Evolutionary conservation across 1,140 invertebrate genomes (phyloP).

Genomic region (Thaumetopoea pityocampa): DNA sequence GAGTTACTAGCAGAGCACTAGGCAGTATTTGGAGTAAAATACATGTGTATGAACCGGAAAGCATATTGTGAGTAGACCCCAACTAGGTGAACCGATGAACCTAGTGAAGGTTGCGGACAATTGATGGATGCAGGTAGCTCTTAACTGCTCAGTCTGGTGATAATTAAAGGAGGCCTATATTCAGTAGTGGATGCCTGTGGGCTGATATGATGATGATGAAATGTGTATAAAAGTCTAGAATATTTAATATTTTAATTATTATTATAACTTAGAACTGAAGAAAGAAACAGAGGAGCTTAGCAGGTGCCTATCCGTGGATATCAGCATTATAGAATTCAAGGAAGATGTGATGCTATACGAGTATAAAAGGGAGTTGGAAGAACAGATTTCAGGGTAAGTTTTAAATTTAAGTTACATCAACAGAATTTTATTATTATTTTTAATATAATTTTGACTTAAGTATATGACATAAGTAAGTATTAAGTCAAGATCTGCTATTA

Average conservation of each 20-base stretch:
- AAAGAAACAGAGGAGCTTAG: constrained; percentile 62
- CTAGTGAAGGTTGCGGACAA: too few species aligned
- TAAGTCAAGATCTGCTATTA: too few species aligned
- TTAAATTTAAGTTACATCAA: constrained; percentile 2
- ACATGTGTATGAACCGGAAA: too few species aligned
- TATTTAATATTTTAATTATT: constrained; percentile 1
- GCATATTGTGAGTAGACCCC: too few species aligned
- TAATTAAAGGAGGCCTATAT: too few species aligned
- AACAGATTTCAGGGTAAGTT: constrained; percentile 56
- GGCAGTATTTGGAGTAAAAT: too few species aligned
- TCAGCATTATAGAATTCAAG: constrained; percentile 52
- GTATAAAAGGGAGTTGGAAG: constrained; percentile 57
- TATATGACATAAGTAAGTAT: neutral
- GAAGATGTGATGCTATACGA: constrained; percentile 56
- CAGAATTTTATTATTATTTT: neutral
- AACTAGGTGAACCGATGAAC: too few species aligned
- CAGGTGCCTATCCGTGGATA: constrained; percentile 54
- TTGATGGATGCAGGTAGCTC: too few species aligned
- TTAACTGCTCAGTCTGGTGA: too few species aligned
- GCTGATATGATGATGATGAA: too few species aligned
- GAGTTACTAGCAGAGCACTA: too few species aligned
- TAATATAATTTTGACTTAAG: constrained; percentile 2
- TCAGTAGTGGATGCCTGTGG: too few species aligned
- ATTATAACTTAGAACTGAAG: constrained; percentile 42
- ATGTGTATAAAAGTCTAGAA: neutral